Conservation (phyloP, 2,888 invertebrate species). For the Brenthis ino region DNA sequence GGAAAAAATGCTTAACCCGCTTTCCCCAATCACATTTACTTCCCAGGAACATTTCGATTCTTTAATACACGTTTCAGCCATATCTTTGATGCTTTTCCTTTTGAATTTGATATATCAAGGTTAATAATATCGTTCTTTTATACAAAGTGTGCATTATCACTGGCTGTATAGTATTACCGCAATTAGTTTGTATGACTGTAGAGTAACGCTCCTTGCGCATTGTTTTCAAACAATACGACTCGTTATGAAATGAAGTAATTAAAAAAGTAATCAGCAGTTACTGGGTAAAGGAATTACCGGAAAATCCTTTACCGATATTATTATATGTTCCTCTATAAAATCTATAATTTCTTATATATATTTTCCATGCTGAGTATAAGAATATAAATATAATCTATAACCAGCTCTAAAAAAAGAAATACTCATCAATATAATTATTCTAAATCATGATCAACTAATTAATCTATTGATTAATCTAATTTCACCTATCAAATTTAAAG, state of each 20-base stretch:
- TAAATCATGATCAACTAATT: no score
- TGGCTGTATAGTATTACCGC: neutral
- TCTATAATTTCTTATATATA: no score
- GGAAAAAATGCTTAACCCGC: conserved; percentile 70
- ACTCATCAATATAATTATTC: no score
- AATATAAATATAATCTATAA: no score
- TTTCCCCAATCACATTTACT: conserved; percentile 68
- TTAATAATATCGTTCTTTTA: neutral
- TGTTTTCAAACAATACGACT: conserved; percentile 21
- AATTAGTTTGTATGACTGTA: conserved; percentile 17
- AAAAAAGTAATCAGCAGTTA: conserved; percentile 12
- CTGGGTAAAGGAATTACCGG: conserved; percentile 1
- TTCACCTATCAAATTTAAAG: no score
- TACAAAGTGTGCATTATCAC: conserved; percentile 1
- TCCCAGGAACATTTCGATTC: conserved; percentile 63
- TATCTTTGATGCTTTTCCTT: conserved; percentile 4
- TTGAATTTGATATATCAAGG: conserved; percentile 8
- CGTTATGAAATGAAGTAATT: conserved; percentile 20
- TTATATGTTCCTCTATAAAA: no score
- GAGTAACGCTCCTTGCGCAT: conserved; percentile 4
- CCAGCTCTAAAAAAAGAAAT: no score
- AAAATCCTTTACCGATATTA: neutral
- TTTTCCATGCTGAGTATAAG: no score
- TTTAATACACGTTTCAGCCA: conserved; percentile 46
- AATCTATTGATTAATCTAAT: no score